phyloP scores from a whole-genome alignment of 2,797 vertebrate species.

The Cottoperca gobio region DNA sequence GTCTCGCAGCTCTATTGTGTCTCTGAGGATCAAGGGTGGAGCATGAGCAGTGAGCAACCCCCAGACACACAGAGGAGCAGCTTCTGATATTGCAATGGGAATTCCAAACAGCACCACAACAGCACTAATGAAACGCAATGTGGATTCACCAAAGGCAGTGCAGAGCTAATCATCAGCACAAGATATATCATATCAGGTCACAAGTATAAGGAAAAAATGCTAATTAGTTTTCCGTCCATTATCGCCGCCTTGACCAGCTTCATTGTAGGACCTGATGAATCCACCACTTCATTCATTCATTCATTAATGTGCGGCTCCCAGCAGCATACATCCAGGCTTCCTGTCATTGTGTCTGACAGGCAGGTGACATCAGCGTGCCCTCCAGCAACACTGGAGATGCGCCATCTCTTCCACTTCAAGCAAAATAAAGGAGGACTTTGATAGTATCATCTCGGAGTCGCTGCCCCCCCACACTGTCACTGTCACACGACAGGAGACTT shows the following conservation, averaged over 20 bases:
- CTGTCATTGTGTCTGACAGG: slow-evolving; percentile 76
- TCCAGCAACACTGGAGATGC: slow-evolving; percentile 64
- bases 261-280: slow-evolving; percentile 67
- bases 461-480: slow-evolving; percentile 59
- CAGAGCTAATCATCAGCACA: slow-evolving; percentile 28
- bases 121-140: slow-evolving; percentile 42
- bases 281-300: slow-evolving; percentile 52
- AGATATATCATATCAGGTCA: slow-evolving; percentile 44
- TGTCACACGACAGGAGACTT: slow-evolving; percentile 76
- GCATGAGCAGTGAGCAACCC: slow-evolving; percentile 38
- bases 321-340: slow-evolving; percentile 64
- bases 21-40: slow-evolving; percentile 70
- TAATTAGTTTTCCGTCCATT: slow-evolving; percentile 59
- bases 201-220: slow-evolving; percentile 47
- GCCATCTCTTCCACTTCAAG: slow-evolving; percentile 80
- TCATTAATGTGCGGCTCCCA: slow-evolving; percentile 34
- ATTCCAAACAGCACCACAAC: slow-evolving; percentile 49
- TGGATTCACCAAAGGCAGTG: slow-evolving; percentile 31
- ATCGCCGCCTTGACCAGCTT: slow-evolving; percentile 42
- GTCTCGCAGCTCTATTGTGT: slow-evolving; percentile 69
- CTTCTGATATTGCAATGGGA: slow-evolving; percentile 38
- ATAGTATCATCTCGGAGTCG: slow-evolving; percentile 80
- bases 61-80: slow-evolving; percentile 21
- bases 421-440: slow-evolving; percentile 83
- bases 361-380: slow-evolving; percentile 81